Base-by-base conservation (phyloP, 2,888 invertebrate species). In the Thymelicus acteon region DNA sequence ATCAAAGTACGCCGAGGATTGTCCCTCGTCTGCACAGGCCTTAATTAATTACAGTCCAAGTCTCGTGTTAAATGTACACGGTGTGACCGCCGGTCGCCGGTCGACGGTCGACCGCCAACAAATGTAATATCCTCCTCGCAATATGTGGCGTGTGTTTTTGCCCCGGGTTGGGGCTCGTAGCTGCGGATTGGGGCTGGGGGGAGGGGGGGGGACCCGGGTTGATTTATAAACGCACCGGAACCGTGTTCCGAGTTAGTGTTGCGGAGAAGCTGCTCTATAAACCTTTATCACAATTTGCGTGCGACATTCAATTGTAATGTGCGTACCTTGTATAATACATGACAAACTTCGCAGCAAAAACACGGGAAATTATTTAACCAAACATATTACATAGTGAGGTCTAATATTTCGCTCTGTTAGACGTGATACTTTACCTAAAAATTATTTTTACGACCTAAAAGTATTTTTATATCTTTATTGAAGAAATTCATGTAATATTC, bases 81-180 rank as follows among this genome's bases (percentile, higher is more conserved):
- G 15, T 49, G 10, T 0, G 47, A 47, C 47, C n/a, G 47, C 24
- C 24, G 24, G 15, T 15, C 49, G 49, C 7, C 49, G 15, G 12
- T 15, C 49, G 49, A 1, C 15, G 6, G 49, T 15, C 49, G 8
- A 44, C 44, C 44, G 44, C 44, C 44, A n/a, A 52, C 52, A 52
- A 52, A 52, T 52, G 52, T 52, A 52, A 52, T 52, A 52, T 52
- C 52, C 52, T 7, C 5, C 49, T 15, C 52, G 63, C 63, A 63
- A 63, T 63, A 52, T 63, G 62, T 52, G 52, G 15, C 15, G 52
- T n/a, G 8, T 52, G 52, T 52, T 52, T 52, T 52, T 52, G 52
- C 19, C 15, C 52, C 44, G 44, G 44, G 44, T 12, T 12, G 44
- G 4, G 44, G 10, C 7, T n/a, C n/a, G n/a, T n/a, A n/a, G n/a